Base-by-base conservation (phyloP, 2,113 vertebrate genomes). In the Gymnocephalus cernua region DNA sequence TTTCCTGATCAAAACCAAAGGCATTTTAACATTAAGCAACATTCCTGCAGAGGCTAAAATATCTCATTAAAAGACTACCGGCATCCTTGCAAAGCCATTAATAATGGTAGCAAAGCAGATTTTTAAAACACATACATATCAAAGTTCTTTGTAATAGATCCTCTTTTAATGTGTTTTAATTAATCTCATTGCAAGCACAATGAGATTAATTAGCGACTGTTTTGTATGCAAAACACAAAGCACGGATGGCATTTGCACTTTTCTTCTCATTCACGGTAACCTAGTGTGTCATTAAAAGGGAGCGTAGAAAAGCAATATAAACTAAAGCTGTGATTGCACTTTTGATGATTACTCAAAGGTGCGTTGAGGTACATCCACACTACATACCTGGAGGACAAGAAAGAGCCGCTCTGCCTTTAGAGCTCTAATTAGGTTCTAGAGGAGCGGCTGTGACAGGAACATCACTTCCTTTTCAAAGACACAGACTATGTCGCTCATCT, bases 351-450 rank as follows among this genome's bases (percentile, higher is more conserved):
- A 66, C 80, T 88, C 78, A 79, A 68, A 86, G 70, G 76, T 69
- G 66, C 71, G 84, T 80, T 61, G 54, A 85, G 79, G 54, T 84
- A 68, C 67, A 54, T 70, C 70, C 7, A 73, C 61, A 32, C 35
- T 29, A 67, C 80, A 61, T 88, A 89, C 83, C 63, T 86, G 84
- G 71, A 63, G 35, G 63, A 82, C 58, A 83, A 89, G 77, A 71
- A 53, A 65, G 64, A 79, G 64, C 48, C 11, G 19, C 58, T 67
- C 82, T 68, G 72, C 71, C 82, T 87, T 88, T 83, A 63, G 66
- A 79, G 88, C 80, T 80, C 77, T 93, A 94, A 95, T 94, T 93
- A 91, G 82, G 82, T 87, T 87, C 65, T 75, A 61, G 83, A 84
- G 81, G 80, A 51, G 54, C 35, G 27, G 35, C 79, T 58, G 85